Conservation (phyloP, 2,888 invertebrate species). For the Stegana nigrithorax region DNA sequence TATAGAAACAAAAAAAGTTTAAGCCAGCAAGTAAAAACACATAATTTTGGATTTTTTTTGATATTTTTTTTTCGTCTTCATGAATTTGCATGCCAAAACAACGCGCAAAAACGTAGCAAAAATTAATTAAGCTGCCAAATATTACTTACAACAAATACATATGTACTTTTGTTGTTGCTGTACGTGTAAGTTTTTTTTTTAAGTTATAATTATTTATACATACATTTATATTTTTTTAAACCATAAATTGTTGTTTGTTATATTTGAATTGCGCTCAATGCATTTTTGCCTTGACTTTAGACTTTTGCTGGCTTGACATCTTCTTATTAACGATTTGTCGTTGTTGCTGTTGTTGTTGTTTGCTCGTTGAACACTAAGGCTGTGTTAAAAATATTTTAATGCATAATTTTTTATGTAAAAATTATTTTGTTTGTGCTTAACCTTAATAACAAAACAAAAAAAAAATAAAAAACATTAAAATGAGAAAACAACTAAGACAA, state of each 20-base stretch:
- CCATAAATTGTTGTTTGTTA: slow-evolving; percentile 23
- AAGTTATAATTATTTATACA: slow-evolving; percentile 22
- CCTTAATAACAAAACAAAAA: no score
- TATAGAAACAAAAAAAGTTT: not conserved
- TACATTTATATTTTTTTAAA: slow-evolving; percentile 11
- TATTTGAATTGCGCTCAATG: slow-evolving; percentile 34
- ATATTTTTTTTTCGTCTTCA: slow-evolving; percentile 20
- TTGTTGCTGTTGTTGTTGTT: slow-evolving; percentile 24
- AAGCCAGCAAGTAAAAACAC: not conserved
- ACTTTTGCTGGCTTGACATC: slow-evolving; percentile 53
- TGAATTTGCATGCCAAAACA: slow-evolving; percentile 23
- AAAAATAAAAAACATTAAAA: no score
- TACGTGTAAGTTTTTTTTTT: slow-evolving; percentile 7
- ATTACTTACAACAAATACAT: not conserved
- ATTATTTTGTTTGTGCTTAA: no score
- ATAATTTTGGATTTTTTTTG: slow-evolving; percentile 10
- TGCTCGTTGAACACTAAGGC: slow-evolving; percentile 24
- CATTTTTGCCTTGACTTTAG: slow-evolving; percentile 40
- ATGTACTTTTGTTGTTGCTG: not conserved
- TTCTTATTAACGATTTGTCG: slow-evolving; percentile 42
- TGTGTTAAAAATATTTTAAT: no score
- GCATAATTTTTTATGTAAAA: no score
- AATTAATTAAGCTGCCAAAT: slow-evolving; percentile 13
- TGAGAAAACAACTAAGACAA: no score
- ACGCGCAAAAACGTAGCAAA: not conserved